Conservation (phyloP, 2,888 invertebrate species). For the Caenorhabditis panamensis region DNA sequence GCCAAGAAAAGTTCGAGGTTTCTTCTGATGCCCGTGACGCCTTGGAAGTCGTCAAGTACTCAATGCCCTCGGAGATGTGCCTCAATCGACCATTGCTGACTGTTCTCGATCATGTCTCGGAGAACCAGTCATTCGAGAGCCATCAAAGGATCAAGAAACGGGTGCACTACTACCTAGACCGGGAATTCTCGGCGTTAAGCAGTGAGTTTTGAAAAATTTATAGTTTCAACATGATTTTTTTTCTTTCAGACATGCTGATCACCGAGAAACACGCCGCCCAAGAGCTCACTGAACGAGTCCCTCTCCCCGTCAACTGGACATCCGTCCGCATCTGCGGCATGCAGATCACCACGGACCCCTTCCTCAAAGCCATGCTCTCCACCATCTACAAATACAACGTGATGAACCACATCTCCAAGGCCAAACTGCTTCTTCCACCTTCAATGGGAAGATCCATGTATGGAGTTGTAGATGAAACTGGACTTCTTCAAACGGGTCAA, state of each 20-base stretch:
- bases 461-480: slow-evolving; percentile 81
- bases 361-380: slow-evolving; percentile 72
- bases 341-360: slow-evolving; percentile 73
- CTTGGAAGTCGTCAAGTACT: slow-evolving; percentile 71
- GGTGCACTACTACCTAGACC: slow-evolving; percentile 62
- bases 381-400: slow-evolving; percentile 71
- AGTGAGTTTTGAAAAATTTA: slow-evolving; percentile 8
- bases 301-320: slow-evolving; percentile 66
- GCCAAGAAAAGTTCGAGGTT: slow-evolving; percentile 73
- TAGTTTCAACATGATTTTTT: background rate
- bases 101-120: slow-evolving; percentile 76
- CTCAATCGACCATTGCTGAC: slow-evolving; percentile 81
- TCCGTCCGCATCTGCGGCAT: slow-evolving; percentile 42
- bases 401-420: slow-evolving; percentile 65
- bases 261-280: slow-evolving; percentile 58
- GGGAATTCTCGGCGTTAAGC: slow-evolving; percentile 56
- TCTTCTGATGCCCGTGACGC: slow-evolving; percentile 24
- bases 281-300: slow-evolving; percentile 59
- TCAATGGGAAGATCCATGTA: slow-evolving; percentile 79
- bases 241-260: slow-evolving; percentile 69
- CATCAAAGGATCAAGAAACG: slow-evolving; percentile 59
- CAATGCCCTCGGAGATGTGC: slow-evolving; percentile 74
- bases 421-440: slow-evolving; percentile 70
- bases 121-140: slow-evolving; percentile 50
- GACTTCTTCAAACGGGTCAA: slow-evolving; percentile 80